Evolutionary conservation across 2,888 invertebrate species (phyloP), one percentile per base, ranked within the genome.

Genomic region (Cataglyphis livida): DNA sequence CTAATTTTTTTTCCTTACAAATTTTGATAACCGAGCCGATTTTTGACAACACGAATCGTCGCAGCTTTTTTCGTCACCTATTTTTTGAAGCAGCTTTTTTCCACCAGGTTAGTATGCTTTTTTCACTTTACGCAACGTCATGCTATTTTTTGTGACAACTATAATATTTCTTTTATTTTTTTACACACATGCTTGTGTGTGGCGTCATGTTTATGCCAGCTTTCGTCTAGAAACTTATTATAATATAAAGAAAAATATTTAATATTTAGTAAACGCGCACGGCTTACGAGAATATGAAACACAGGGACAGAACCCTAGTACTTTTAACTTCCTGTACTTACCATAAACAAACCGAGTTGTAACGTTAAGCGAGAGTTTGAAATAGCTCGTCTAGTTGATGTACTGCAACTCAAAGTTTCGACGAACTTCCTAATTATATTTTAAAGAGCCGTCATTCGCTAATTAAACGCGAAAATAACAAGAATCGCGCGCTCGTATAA

Each of bases 71-170:
- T 35, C 74, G 62, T 81, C 85, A 73, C 81, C 81, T 81, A 91
- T 87, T 92, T 92, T 91, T 91, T 85, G 87, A 89, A 83, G 91
- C 88, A 88, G 87, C 88, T 90, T 89, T 90, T 92, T 91, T 87
- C 88, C 88, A 85, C 83, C 90, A 92, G 92, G 92, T 92, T 87
- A 92, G 92, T 92, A 92, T 92, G 84, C 87, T 88, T 91, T 88
- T 88, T 88, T 86, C 84, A 88, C 84, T 82, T 83, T 85, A 84
- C 86, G 84, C 89, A 83, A 83, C 85, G 87, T 87, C 86, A 85
- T 89, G 87, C 83, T 86, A 79, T 38, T 74, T 74, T 81, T 78
- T 85, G 82, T 83, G 82, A 82, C 38, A 84, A 59, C 84, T 70
- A 64, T 88, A 79, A 81, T 41, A 65, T 76, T 79, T 70, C 51